Evolutionary conservation across 2,797 vertebrate species (phyloP), one percentile per base, ranked within the genome.

Genomic region (Botia almorhae): DNA sequence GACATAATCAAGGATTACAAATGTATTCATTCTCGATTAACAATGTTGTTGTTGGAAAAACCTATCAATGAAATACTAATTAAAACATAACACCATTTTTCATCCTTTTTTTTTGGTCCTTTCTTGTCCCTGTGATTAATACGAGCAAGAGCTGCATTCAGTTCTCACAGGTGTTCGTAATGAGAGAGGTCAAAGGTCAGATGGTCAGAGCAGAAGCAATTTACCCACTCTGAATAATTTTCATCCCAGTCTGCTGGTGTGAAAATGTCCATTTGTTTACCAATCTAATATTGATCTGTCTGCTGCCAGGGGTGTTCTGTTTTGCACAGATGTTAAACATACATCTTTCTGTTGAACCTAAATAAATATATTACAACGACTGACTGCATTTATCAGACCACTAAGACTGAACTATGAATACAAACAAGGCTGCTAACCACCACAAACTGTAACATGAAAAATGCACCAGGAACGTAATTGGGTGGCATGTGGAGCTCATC

Each of bases 211-310:
- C 56, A 53, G 75, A 61, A 77, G 72, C 82, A 84, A 84, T 88
- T 84, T 84, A 48, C 80, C 82, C 82, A 64, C 65, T 64, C n/a
- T 17, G 69, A 83, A 74, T 84, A 76, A 82, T 85, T 84, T 83
- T 84, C 81, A 78, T 80, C 39, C 80, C 72, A 61, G 82, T 77
- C 86, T 85, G 83, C 80, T 19, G 46, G 74, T 88, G 88, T 87
- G 89, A 90, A 88, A 86, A 84, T 60, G 84, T 78, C 86, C 87
- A 91, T 91, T 91, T 90, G 90, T 86, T 92, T 89, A 91, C 73
- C 88, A 85, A 89, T 92, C 87, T 88, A 71, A 87, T 92, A 94
- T 94, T 87, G 92, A 93, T 93, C 89, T 26, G 87, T 90, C 89
- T 91, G 90, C 89, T 85, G 79, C 51, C 69, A 78, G 23, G 58